These are phyloP conservation scores for Tor tambroides DNA, from an alignment of 2,113 vertebrate genomes.

Conservation along the genomic window DNA sequence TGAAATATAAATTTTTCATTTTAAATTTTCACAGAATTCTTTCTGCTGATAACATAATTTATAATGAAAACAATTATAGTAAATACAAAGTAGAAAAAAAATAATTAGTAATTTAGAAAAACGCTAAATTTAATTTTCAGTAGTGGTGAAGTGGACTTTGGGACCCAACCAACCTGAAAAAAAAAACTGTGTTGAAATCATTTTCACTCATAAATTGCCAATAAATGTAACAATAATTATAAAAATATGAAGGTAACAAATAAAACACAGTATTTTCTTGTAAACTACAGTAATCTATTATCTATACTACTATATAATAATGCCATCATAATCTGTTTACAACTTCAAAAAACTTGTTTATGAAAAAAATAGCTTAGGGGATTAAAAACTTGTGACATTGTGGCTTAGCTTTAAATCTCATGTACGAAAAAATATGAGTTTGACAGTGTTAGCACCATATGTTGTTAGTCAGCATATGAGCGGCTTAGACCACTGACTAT, in stretches of 20 bases:
- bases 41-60: not conserved
- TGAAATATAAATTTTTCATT: not conserved
- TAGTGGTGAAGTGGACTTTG: not conserved
- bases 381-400: not conserved
- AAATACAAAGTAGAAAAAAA: not conserved
- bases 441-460: constrained; percentile 29
- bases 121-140: not conserved
- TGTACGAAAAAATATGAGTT: not conserved
- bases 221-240: not conserved
- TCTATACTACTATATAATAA: no score
- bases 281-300: not conserved
- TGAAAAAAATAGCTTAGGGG: not conserved
- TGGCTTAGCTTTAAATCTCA: not conserved
- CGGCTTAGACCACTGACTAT: constrained; percentile 11
- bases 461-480: not conserved
- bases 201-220: no score
- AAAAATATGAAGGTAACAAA: not conserved
- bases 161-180: not conserved
- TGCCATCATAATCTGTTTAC: no score
- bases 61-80: not conserved
- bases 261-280: not conserved
- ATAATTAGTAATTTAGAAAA: not conserved
- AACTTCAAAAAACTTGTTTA: not conserved
- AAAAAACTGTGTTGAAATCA: not conserved
- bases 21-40: not conserved